Base-by-base conservation (phyloP, 2,888 invertebrate genomes). In the Polyommatus icarus region DNA sequence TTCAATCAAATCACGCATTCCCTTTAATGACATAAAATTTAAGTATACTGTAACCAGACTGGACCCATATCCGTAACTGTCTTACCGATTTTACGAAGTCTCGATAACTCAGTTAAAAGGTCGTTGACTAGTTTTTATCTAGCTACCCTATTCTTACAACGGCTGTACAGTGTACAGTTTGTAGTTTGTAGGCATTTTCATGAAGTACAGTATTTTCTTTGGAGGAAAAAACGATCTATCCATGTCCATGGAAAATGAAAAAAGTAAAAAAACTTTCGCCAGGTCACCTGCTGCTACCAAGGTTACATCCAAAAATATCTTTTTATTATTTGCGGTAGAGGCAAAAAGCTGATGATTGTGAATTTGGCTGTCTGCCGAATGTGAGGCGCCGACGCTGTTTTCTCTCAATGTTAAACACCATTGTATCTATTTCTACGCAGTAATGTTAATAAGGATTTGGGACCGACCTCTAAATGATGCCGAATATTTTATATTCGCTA, bases 1-100 rank as follows among this genome's bases (percentile, higher is more conserved):
- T 72, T 72, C 72, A 72, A 72, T 72, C 72, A 67, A 61, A 67
- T 67, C 67, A 67, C 29, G 29, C 32, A 32, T 67, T 67, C 4
- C 5, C 67, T 15, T 29, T 29, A 5, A 15, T 67, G 29, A 67
- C 29, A 67, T 67, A 8, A 24, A 61, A 61, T 24, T 3, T 3
- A 10, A 20, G 8, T 24, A 6, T 61, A 24, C 24, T 24, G 24
- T 1, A 24, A 1, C 24, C 8, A 61, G 15, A 46, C 36, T 6
- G 36, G 6, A 59, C 20, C 20, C 8, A 24, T 61, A 61, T 24
- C 61, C 10, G 24, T 24, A 61, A 24, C 15, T 3, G 29, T 20
- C 32, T 12, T 8, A 24, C 5, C 20, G 24, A 24, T 24, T 4
- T 24, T 7, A 61, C 1, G 12, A 24, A 5, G 12, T 61, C 4